These are phyloP conservation scores for Athene cunicularia DNA, from an alignment of 2,113 vertebrate genomes.

Conservation along the genomic window DNA sequence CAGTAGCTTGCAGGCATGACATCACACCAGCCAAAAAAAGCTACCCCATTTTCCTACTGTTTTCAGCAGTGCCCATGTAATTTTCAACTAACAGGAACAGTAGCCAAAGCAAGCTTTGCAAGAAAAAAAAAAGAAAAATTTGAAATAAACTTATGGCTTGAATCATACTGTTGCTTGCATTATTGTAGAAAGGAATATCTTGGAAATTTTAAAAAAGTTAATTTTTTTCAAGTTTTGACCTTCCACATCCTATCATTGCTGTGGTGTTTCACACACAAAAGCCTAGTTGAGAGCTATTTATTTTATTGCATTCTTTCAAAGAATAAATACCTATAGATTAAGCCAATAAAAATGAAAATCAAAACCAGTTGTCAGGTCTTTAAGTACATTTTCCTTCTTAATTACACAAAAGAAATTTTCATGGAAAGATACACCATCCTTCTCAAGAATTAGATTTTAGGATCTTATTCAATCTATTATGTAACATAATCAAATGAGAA, in stretches of 20 bases:
- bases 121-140: background rate
- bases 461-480: background rate
- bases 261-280: slow-evolving; percentile 45
- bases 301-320: background rate
- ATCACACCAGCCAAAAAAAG: slow-evolving; percentile 4
- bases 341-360: background rate
- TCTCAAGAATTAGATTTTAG: slow-evolving; percentile 4
- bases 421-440: background rate
- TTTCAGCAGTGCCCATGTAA: slow-evolving; percentile 43
- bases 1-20: background rate
- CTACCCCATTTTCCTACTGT: slow-evolving; percentile 26
- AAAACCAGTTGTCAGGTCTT: background rate
- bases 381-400: background rate
- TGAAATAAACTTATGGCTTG: background rate
- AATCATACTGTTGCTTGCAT: slow-evolving; percentile 16
- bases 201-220: background rate
- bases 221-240: background rate
- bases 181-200: background rate
- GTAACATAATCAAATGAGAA: slow-evolving; percentile 14
- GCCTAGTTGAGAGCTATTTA: background rate
- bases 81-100: slow-evolving; percentile 42
- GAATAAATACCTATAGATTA: background rate
- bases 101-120: slow-evolving; percentile 52
- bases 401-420: background rate
- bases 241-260: background rate